These are phyloP conservation scores for Drosophila miranda DNA, from an alignment of 1,140 invertebrate species.

Conservation along the genomic window DNA sequence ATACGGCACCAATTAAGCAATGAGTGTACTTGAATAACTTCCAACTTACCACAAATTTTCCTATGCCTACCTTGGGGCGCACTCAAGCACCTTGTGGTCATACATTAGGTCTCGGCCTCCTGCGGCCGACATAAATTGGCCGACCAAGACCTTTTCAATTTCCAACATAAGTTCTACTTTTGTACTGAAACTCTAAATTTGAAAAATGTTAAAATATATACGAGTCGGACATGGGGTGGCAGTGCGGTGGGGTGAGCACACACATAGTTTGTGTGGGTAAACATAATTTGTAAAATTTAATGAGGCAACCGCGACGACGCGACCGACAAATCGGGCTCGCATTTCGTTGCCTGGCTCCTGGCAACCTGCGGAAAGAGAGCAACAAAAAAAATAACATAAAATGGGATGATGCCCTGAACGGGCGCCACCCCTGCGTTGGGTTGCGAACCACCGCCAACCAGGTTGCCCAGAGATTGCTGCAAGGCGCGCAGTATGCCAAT, in stretches of 20 bases:
- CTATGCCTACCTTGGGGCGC: slow-evolving; percentile 47
- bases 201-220: slow-evolving; percentile 51
- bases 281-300: slow-evolving; percentile 79
- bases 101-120: slow-evolving; percentile 39
- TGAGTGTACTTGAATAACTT: not conserved
- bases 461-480: slow-evolving; percentile 51
- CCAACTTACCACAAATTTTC: slow-evolving; percentile 2
- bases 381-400: slow-evolving; percentile 2
- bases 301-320: slow-evolving; percentile 62
- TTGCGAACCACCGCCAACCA: slow-evolving; percentile 8
- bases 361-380: slow-evolving; percentile 22
- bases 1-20: too few relatives aligned
- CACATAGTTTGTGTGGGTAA: slow-evolving; percentile 35
- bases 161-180: slow-evolving; percentile 45
- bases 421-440: slow-evolving; percentile 5
- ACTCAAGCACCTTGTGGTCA: not conserved
- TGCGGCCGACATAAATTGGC: slow-evolving; percentile 35
- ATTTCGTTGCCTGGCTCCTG: slow-evolving; percentile 31
- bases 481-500: slow-evolving; percentile 76
- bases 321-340: slow-evolving; percentile 59
- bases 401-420: slow-evolving; percentile 10
- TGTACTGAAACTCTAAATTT: slow-evolving; percentile 60
- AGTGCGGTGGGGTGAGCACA: slow-evolving; percentile 1
- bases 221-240: slow-evolving; percentile 4
- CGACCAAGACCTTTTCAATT: slow-evolving; percentile 67